These are phyloP conservation scores for Gyps fulvus DNA, from an alignment of 2,113 vertebrate species.

Conservation along the genomic window DNA sequence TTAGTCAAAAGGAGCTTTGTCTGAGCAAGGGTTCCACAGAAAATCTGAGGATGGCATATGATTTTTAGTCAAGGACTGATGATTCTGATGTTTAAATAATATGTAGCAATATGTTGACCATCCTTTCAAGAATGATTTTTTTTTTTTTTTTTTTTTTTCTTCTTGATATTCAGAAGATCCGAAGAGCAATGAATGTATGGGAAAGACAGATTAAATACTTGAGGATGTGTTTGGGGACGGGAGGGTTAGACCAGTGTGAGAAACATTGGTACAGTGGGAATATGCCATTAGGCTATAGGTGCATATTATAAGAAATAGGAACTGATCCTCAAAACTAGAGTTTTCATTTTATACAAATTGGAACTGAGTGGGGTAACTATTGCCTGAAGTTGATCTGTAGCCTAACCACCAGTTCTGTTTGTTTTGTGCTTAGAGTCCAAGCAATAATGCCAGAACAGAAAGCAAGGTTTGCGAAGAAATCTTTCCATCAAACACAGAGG, in stretches of 20 bases:
- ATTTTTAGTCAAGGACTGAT: neutral
- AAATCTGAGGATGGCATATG: neutral
- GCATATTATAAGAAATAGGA: neutral
- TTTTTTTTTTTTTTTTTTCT: neutral
- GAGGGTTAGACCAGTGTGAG: neutral
- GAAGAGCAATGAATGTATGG: neutral
- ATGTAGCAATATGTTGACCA: neutral
- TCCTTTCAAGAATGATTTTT: neutral
- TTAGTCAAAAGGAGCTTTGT: neutral
- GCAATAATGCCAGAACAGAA: neutral
- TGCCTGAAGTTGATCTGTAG: neutral
- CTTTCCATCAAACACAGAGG: neutral
- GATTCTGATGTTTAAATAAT: neutral
- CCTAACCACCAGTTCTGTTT: neutral
- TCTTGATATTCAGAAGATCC: neutral
- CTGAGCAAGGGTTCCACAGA: neutral
- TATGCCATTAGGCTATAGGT: neutral
- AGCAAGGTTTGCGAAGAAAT: neutral
- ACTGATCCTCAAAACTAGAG: neutral
- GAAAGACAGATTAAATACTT: neutral
- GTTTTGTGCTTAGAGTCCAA: neutral
- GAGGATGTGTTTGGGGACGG: accelerated
- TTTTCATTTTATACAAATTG: neutral
- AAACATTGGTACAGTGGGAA: neutral
- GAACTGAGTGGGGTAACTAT: neutral